Evolutionary conservation across 2,797 vertebrate genomes (phyloP).

Genomic region (Lagocephalus sceleratus): DNA sequence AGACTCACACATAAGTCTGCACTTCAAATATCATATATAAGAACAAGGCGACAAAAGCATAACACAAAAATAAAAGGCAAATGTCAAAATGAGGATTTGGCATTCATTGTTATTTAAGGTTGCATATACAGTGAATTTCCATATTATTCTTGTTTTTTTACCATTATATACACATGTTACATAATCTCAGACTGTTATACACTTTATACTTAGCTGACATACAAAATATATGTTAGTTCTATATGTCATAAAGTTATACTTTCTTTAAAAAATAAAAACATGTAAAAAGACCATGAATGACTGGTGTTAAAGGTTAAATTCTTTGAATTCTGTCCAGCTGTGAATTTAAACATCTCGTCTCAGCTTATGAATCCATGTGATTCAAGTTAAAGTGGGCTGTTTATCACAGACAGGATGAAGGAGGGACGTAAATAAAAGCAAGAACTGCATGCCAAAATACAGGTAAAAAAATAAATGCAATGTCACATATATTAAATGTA

Average conservation of each 20-base stretch:
- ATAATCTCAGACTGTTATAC: slow-evolving; percentile 58
- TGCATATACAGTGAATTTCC: slow-evolving; percentile 63
- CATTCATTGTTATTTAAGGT: slow-evolving; percentile 71
- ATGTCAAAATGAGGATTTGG: slow-evolving; percentile 65
- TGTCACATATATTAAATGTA: slow-evolving; percentile 79
- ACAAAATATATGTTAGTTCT: slow-evolving; percentile 73
- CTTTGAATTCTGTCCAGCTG: slow-evolving; percentile 83
- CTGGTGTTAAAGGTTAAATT: slow-evolving; percentile 69
- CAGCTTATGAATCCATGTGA: slow-evolving; percentile 65
- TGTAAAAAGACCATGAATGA: slow-evolving; percentile 53
- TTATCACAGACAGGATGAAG: slow-evolving; percentile 80
- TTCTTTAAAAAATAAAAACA: slow-evolving; percentile 65
- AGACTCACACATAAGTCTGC: neutral
- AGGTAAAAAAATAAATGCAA: slow-evolving; percentile 84
- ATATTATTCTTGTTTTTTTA: slow-evolving; percentile 32
- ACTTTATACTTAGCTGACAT: slow-evolving; percentile 62
- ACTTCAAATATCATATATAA: no score
- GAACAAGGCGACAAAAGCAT: neutral
- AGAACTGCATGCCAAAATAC: slow-evolving; percentile 83
- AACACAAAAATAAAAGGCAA: slow-evolving; percentile 26
- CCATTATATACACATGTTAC: slow-evolving; percentile 61
- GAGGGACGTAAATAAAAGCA: slow-evolving; percentile 73
- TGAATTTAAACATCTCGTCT: slow-evolving; percentile 75
- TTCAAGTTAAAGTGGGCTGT: slow-evolving; percentile 77
- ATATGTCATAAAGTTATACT: slow-evolving; percentile 52